phyloP scores from a whole-genome alignment of 1,140 invertebrate species.

The Drosophila ohnishii region DNA sequence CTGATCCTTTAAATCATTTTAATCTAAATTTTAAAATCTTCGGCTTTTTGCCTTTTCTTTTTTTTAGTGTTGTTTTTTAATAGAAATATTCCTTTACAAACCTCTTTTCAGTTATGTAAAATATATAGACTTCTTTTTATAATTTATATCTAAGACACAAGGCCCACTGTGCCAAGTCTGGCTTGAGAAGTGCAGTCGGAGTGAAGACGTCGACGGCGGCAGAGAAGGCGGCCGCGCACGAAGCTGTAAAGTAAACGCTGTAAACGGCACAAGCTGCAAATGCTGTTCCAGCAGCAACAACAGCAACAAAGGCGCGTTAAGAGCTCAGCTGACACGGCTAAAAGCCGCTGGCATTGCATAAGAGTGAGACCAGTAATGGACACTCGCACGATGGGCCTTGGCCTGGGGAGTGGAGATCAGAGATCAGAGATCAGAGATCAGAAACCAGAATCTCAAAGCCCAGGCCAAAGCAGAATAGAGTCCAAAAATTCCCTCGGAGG shows the following conservation, averaged over 20 bases:
- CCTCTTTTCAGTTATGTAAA: background rate
- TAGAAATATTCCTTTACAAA: too few relatives aligned
- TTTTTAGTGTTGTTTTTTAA: too few relatives aligned
- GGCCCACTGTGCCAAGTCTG: conserved; percentile 24
- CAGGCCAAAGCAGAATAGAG: background rate
- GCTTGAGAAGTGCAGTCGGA: conserved; percentile 37
- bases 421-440: conserved; percentile 4
- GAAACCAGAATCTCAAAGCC: background rate
- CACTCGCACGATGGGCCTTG: conserved; percentile 22
- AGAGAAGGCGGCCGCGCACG: conserved; percentile 9
- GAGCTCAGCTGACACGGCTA: conserved; percentile 30
- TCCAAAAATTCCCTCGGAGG: background rate
- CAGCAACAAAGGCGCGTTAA: conserved; percentile 24
- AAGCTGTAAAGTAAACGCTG: conserved; percentile 51
- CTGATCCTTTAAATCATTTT: too few relatives aligned
- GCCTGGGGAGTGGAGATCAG: conserved; percentile 17
- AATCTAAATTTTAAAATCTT: too few relatives aligned
- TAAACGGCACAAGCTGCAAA: conserved; percentile 69
- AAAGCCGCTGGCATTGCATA: conserved; percentile 40
- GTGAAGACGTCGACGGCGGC: conserved; percentile 4
- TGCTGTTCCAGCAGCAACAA: conserved; percentile 37
- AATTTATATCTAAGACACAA: too few relatives aligned
- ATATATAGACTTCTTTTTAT: too few relatives aligned
- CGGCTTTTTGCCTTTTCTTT: too few relatives aligned
- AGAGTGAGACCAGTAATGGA: conserved; percentile 35